phyloP scores from a whole-genome alignment of 2,797 vertebrate species.

The Trichosurus vulpecula region DNA sequence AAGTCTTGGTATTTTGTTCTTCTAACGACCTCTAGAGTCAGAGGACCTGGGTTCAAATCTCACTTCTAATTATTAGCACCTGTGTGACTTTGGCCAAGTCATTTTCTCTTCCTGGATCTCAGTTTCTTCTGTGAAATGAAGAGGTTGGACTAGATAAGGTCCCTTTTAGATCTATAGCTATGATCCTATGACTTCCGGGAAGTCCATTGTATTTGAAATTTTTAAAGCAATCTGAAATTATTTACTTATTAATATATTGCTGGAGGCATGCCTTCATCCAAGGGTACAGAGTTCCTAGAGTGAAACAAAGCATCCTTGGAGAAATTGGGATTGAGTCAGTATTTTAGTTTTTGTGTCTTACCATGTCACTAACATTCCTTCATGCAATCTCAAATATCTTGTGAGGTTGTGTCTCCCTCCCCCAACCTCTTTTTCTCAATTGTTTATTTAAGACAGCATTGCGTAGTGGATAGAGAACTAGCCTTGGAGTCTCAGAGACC shows the following conservation, averaged over 20 bases:
- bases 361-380: background rate
- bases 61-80: background rate
- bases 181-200: background rate
- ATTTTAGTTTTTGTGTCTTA: background rate
- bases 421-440: background rate
- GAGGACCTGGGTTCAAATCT: background rate
- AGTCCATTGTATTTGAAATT: background rate
- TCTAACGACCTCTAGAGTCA: background rate
- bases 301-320: background rate
- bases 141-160: background rate
- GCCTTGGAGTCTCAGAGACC: background rate
- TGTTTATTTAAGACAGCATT: background rate
- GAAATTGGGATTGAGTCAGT: background rate
- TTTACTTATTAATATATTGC: background rate
- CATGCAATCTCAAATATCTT: background rate
- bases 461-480: background rate
- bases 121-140: background rate
- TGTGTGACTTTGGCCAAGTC: too few species aligned
- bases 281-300: background rate
- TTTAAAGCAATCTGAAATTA: background rate
- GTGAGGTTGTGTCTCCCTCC: background rate
- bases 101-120: background rate
- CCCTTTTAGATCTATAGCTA: background rate
- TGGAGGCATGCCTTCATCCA: constrained; percentile 3
- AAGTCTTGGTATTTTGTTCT: background rate